Evolutionary conservation across 2,113 vertebrate species (phyloP).

Genomic region (Cervus canadensis): DNA sequence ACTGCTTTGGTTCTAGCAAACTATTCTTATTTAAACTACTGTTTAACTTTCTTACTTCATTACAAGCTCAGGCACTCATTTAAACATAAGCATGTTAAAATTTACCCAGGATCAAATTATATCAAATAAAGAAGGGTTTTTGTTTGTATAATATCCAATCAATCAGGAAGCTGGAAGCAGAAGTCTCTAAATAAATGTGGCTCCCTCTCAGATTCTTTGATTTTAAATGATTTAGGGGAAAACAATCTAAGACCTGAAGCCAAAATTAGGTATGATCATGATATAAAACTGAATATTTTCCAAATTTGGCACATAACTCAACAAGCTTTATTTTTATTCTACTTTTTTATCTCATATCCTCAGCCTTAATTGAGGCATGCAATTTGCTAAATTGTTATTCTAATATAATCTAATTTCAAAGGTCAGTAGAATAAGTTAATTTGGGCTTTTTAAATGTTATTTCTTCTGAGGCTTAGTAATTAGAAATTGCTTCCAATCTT

Average conservation of each 20-base stretch:
- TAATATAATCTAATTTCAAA: constrained; percentile 6
- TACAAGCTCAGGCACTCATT: background rate
- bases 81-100: background rate
- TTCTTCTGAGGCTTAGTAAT: background rate
- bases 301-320: background rate
- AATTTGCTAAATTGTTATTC: background rate
- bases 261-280: background rate
- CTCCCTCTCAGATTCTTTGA: background rate
- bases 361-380: background rate
- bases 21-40: background rate
- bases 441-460: constrained; percentile 1
- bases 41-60: background rate
- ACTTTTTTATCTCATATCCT: background rate
- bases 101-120: background rate
- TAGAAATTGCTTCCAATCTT: background rate
- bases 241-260: background rate
- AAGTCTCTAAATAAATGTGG: background rate
- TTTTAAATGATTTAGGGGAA: background rate
- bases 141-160: background rate
- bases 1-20: background rate
- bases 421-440: background rate
- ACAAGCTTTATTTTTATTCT: background rate
- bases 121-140: background rate
- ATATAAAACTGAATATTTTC: background rate
- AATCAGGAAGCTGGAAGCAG: background rate